Evolutionary conservation across 2,113 vertebrate genomes (phyloP).

Genomic region (Hippocampus mohnikei): DNA sequence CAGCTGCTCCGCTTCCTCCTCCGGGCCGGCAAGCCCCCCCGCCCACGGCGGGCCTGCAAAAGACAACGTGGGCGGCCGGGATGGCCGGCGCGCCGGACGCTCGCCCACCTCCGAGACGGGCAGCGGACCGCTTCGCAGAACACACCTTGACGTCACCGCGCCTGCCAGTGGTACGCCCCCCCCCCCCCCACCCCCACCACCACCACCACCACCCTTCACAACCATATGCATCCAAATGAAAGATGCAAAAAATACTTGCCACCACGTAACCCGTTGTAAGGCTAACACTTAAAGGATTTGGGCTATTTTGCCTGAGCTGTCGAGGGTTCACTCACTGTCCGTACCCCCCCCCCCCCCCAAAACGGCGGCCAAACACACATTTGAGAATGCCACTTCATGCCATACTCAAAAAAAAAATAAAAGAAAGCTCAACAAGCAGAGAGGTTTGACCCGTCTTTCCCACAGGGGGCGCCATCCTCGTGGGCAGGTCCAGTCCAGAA

Average conservation of each 20-base stretch:
- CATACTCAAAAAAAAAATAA: too few species aligned
- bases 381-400: too few species aligned
- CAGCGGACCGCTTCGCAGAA: constrained; percentile 47
- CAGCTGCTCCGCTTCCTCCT: constrained; percentile 18
- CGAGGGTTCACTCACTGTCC: too few species aligned
- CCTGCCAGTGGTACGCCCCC: constrained; percentile 45
- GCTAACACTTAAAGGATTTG: too few species aligned
- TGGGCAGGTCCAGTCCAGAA: constrained; percentile 28
- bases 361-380: too few species aligned
- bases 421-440: neutral
- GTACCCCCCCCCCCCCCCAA: too few species aligned
- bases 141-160: constrained; percentile 58
- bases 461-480: constrained; percentile 50
- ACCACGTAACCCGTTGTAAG: too few species aligned
- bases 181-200: too few species aligned
- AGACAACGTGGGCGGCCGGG: neutral
- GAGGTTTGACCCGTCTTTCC: constrained; percentile 7
- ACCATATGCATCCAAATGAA: too few species aligned
- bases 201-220: too few species aligned
- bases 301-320: too few species aligned
- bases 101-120: constrained; percentile 49
- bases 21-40: neutral
- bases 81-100: constrained; percentile 40
- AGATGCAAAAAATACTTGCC: too few species aligned
- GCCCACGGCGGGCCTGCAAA: neutral